These are phyloP conservation scores for Pogoniulus pusillus DNA, from an alignment of 2,797 vertebrate genomes.

Conservation along the genomic window DNA sequence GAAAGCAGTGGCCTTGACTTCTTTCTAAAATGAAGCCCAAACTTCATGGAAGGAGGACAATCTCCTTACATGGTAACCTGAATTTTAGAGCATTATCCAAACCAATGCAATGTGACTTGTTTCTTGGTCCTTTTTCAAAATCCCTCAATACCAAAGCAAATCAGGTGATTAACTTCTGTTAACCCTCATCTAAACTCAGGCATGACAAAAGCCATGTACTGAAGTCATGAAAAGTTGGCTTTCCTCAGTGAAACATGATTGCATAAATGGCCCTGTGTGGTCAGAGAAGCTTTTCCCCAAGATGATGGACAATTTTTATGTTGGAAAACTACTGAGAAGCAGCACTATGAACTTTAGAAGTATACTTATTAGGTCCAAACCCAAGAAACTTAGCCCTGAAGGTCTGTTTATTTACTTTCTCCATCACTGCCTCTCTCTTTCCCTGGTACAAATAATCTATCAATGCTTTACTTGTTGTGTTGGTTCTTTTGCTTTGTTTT, in stretches of 20 bases:
- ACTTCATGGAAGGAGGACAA: not conserved
- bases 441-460: not conserved
- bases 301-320: not conserved
- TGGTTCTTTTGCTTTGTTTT: not conserved
- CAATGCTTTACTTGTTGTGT: not conserved
- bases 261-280: not conserved
- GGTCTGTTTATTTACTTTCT: not conserved
- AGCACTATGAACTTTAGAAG: not conserved
- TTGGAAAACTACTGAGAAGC: not conserved
- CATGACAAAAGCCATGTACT: not conserved
- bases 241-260: not conserved
- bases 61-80: not conserved
- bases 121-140: not conserved
- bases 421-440: not conserved
- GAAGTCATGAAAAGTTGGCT: not conserved
- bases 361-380: not conserved
- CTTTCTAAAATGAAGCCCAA: not conserved
- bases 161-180: not conserved
- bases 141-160: not conserved
- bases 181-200: not conserved
- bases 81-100: not conserved
- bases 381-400: not conserved
- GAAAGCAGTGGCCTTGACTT: not conserved
- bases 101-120: not conserved
- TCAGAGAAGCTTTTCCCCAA: not conserved